These are phyloP conservation scores for Syrrhaptes paradoxus DNA, from an alignment of 2,113 vertebrate genomes.

Conservation along the genomic window DNA sequence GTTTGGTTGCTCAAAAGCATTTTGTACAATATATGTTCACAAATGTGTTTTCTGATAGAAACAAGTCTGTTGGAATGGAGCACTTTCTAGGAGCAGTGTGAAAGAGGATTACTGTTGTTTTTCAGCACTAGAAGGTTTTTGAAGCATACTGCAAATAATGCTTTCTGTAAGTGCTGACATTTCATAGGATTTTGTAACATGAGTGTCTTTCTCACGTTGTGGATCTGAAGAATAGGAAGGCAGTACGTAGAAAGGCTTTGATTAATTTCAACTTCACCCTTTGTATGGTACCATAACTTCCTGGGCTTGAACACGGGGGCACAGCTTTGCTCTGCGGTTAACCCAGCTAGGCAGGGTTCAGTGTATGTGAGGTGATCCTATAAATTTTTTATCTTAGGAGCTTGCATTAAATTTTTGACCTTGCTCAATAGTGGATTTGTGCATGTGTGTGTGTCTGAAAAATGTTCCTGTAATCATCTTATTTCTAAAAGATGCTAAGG, in stretches of 20 bases:
- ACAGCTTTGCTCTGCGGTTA: neutral
- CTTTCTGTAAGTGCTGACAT: neutral
- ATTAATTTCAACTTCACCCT: neutral
- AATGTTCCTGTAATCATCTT: neutral
- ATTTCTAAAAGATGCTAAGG: neutral
- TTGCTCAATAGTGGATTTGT: neutral
- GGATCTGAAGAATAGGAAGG: neutral
- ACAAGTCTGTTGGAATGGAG: neutral
- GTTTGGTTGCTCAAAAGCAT: neutral
- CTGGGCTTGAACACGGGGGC: neutral
- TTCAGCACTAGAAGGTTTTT: neutral
- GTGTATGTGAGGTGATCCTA: neutral
- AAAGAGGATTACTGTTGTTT: neutral
- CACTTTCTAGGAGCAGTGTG: neutral
- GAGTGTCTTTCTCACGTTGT: neutral
- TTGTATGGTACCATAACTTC: neutral
- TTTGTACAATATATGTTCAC: neutral
- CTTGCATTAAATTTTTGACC: neutral
- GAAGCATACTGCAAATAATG: neutral
- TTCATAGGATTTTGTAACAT: neutral
- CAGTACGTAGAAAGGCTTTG: neutral
- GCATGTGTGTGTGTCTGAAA: neutral
- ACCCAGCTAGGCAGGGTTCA: neutral
- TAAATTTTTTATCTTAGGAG: neutral
- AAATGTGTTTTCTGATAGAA: neutral